Base-by-base conservation (phyloP, 2,888 invertebrate species). In the Zootermopsis nevadensis region DNA sequence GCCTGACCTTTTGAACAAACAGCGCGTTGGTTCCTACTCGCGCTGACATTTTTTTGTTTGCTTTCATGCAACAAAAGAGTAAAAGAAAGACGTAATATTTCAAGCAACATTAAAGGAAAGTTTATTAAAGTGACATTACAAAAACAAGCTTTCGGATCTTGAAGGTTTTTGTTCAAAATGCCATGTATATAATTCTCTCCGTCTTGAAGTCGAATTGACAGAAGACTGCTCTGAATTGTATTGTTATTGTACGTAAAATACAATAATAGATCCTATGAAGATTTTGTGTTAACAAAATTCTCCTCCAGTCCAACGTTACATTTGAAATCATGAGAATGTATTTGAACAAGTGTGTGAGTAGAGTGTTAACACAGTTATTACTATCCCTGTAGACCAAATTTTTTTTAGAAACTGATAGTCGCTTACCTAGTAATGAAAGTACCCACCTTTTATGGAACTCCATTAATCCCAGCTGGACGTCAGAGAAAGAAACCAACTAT, bases 31-130 rank as follows among this genome's bases (percentile, higher is more conserved):
- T 33, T 69, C 33, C 77, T 77, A 33, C 55, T 19, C n/a, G 53
- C 77, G 31, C 77, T 77, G 77, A 77, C 77, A 76, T 76, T 77
- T 48, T 76, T 77, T 77, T 77, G 77, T 77, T 38, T 48, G 77
- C n/a, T 27, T 27, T 31, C 22, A 31, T 1, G 19, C 30, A 77
- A 31, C 53, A 24, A 30, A 77, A 31, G 77, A 53, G 55, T 12
- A 53, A 77, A 31, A 69, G 69, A 33, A 77, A 30, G 55, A 31
- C 55, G 77, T 77, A 53, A 77, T 77, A 31, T 55, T 31, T 24
- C 53, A 77, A 55, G 30, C 33, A 77, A 69, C 69, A 33, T 33
- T 69, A 69, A 19, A 33, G 69, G 22, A 69, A 33, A 31, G 67
- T 67, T 67, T 69, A 69, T 33, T 69, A 69, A 69, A 33, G 69